These are phyloP conservation scores for Marmota monax DNA, from an alignment of 2,113 vertebrate species.

Conservation along the genomic window DNA sequence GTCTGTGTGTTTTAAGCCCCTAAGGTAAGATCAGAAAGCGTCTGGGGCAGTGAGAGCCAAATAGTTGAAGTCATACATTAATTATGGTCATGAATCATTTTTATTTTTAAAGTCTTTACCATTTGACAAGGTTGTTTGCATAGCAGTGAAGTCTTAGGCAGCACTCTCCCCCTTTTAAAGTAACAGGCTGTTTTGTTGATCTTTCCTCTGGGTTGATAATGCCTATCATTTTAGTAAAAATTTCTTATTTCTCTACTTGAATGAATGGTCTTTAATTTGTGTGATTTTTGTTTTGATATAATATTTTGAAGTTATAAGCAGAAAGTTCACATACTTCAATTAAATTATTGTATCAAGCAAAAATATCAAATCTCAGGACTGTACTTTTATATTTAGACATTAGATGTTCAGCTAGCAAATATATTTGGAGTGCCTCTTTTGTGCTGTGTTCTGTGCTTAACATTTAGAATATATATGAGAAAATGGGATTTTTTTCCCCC, in stretches of 20 bases:
- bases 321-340: neutral
- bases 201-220: constrained; percentile 60
- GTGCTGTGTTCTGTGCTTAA: neutral
- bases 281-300: neutral
- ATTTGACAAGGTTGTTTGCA: constrained; percentile 83
- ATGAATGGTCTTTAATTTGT: constrained; percentile 39
- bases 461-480: constrained; percentile 8
- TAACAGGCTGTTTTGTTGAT: constrained; percentile 68
- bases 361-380: neutral
- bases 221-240: constrained; percentile 51
- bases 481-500: neutral
- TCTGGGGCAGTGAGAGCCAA: constrained; percentile 80
- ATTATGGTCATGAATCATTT: constrained; percentile 85
- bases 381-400: constrained; percentile 24
- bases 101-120: constrained; percentile 83
- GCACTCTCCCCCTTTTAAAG: constrained; percentile 70
- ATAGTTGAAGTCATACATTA: constrained; percentile 84
- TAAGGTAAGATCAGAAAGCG: constrained; percentile 84
- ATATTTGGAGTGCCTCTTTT: neutral
- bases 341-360: constrained; percentile 40
- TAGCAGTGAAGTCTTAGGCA: constrained; percentile 72
- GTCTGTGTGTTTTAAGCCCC: constrained; percentile 85
- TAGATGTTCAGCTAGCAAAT: neutral
- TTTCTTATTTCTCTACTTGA: neutral
- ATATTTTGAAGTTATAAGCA: constrained; percentile 57